Evolutionary conservation across 2,888 invertebrate genomes (phyloP).

Genomic region (Choristoneura rosaceana): DNA sequence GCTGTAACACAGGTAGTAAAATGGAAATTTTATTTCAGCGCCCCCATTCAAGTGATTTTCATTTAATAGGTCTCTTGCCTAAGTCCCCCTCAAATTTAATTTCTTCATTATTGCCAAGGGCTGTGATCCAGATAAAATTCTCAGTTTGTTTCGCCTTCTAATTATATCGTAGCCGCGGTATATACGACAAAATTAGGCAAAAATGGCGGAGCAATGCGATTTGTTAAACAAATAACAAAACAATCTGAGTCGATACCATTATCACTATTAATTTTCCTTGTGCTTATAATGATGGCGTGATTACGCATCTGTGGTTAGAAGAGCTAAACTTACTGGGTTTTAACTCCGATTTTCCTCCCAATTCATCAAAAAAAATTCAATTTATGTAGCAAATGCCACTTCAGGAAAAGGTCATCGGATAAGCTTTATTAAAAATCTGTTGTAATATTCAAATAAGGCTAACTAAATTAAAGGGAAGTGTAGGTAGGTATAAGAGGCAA

Average conservation of each 20-base stretch:
- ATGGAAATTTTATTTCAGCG: constrained; percentile 32
- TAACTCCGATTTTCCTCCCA: neutral
- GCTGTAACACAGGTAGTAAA: constrained; percentile 37
- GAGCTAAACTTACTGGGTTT: neutral
- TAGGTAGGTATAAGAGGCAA: constrained; percentile 48
- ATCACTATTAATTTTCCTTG: neutral
- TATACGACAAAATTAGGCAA: neutral
- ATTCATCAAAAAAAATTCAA: constrained; percentile 16
- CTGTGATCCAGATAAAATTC: constrained; percentile 7
- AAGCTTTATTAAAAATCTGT: constrained; percentile 28
- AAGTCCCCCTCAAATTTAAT: constrained; percentile 32
- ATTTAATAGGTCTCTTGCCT: constrained; percentile 31
- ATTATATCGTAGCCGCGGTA: neutral
- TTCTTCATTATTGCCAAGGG: constrained; percentile 29
- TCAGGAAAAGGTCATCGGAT: constrained; percentile 6
- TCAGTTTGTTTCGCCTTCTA: neutral
- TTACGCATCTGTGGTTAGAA: neutral
- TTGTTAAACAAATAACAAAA: too few species aligned
- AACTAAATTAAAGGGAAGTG: constrained; percentile 16
- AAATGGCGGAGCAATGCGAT: too few species aligned
- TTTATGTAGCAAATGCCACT: neutral
- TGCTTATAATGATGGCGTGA: neutral
- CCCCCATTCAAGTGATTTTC: constrained; percentile 30
- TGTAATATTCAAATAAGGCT: constrained; percentile 23
- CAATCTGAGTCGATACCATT: too few species aligned